Evolutionary conservation across 2,888 invertebrate genomes (phyloP), one percentile per base, ranked within the genome.

Genomic region (Acleris cristana): DNA sequence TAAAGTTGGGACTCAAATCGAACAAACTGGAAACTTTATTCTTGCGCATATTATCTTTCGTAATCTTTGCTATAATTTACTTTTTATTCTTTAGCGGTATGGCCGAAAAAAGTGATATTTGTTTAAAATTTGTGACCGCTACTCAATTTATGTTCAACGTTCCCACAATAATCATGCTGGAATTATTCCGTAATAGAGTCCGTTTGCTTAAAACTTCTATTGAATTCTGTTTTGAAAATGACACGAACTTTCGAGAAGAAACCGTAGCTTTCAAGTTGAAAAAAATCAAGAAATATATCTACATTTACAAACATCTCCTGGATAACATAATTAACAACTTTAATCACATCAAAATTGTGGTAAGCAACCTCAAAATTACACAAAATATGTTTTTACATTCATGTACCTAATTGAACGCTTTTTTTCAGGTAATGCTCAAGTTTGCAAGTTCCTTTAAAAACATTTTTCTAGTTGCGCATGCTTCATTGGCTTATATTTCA

Each of bases 101-200:
- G 1, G 2, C 21, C 2, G 2, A 5, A 40, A 14, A 19, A 19
- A 40, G 0, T 44, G n/a, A 23, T 26, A 18, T 48, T 16, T 58
- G 10, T 23, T 1, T 2, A 49, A 19, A 70, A 71, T 57, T 44
- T 55, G 19, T 3, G 0, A 40, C 19, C 10, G 21, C 16, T 19
- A 14, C n/a, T 26, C 26, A 48, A 18, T 14, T 21, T 19, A 30
- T 64, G 40, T 30, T 18, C 12, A 48, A 54, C 19, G 44, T 71
- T 26, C 60, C 65, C 14, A 21, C 58, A 30, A 18, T 68, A 10
- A 30, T 71, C 1, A 65, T 63, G 51, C 57, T 70, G 40, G 70
- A 72, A 52, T 12, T 72, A 12, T 51, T 63, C 12, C 62, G 66
- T 54, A 40, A 21, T 19, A 53, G 59, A n/a, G 59, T 69, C 19